Evolutionary conservation across 1,140 invertebrate species (phyloP).

Genomic region (Apocrypta bakeri): DNA sequence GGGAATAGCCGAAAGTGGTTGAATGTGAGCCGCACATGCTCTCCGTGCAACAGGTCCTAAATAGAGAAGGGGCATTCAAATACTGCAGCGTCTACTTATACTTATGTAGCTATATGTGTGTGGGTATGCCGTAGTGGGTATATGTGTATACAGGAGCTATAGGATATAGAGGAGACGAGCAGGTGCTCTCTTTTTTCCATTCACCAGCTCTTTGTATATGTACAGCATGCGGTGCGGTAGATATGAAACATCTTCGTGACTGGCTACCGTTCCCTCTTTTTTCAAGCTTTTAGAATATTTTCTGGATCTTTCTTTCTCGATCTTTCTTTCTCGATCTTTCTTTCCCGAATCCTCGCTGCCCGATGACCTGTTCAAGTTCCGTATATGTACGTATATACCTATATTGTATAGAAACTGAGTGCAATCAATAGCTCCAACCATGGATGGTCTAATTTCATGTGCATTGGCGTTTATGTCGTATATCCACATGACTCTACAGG

Average conservation of each 20-base stretch:
- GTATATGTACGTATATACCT: no score
- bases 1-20: neutral
- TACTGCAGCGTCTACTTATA: no score
- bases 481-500: no score
- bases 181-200: neutral
- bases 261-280: neutral
- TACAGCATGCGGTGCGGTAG: neutral
- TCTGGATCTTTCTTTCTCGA: neutral
- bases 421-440: no score
- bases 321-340: neutral
- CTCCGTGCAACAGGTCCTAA: constrained; percentile 28
- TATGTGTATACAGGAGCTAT: neutral
- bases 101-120: no score
- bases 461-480: no score
- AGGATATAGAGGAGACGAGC: neutral
- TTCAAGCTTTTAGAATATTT: neutral
- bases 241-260: neutral
- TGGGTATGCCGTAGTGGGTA: neutral
- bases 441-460: no score
- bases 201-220: neutral
- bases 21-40: neutral
- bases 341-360: no score
- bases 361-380: no score
- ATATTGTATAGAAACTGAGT: no score
- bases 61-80: neutral